Percentiles rank a stretch among this genome's conserved stretches.
Conservation (phyloP, 2,113 vertebrate genomes). For the Phycodurus eques region DNA sequence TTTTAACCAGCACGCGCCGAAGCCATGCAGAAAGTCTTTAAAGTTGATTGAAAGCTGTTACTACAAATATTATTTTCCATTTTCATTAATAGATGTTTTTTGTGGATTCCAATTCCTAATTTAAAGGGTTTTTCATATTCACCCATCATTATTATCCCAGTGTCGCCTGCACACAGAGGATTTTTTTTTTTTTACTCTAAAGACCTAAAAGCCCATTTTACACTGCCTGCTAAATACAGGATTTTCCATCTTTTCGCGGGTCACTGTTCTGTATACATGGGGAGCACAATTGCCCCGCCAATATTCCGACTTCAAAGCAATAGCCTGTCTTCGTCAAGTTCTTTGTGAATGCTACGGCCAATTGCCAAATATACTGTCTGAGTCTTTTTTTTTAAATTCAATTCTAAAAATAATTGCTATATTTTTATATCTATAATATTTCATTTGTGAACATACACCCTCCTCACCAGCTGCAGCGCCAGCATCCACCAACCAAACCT, state of each 20-base stretch:
- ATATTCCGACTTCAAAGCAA: neutral
- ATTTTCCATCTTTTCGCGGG: neutral
- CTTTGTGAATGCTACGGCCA: neutral
- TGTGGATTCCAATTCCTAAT: neutral
- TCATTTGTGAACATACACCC: conserved; percentile 17
- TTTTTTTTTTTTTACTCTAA: neutral
- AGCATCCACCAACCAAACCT: conserved; percentile 54
- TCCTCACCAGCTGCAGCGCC: conserved; percentile 44
- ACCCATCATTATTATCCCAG: too few species aligned
- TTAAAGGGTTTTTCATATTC: neutral
- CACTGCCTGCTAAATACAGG: neutral
- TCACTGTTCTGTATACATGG: neutral
- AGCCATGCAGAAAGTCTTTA: neutral
- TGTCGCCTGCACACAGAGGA: neutral
- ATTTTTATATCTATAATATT: neutral
- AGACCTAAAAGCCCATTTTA: neutral
- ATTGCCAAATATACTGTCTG: neutral
- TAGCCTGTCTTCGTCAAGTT: too few species aligned
- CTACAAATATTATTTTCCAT: neutral
- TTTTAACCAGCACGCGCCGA: neutral
- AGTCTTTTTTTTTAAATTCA: neutral
- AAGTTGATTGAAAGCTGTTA: neutral
- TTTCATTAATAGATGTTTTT: neutral
- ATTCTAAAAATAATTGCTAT: neutral
- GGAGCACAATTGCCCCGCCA: neutral